A percentile compares a stretch with the other conserved stretches of the same genome.
These are phyloP conservation scores for Apistogramma diplotaenia DNA, from an alignment of 2,113 vertebrate species.

Conservation along the genomic window DNA sequence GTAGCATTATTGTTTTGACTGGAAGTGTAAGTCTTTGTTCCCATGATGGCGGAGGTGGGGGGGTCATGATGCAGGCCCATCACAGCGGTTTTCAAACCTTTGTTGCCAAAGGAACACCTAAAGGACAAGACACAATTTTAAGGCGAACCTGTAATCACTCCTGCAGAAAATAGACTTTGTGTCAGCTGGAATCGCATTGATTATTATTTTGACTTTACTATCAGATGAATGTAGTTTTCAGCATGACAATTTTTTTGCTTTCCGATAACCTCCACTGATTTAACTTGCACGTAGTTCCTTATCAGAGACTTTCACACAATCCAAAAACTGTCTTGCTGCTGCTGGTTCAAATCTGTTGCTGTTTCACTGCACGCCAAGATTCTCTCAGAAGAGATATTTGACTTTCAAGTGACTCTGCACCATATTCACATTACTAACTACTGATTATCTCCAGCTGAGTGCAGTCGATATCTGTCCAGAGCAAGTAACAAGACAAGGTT, in stretches of 20 bases:
- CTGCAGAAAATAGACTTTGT: neutral
- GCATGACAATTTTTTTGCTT: neutral
- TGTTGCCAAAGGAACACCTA: neutral
- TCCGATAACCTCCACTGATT: neutral
- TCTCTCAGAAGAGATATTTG: neutral
- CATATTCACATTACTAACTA: too few species aligned
- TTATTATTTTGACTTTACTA: neutral
- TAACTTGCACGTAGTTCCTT: neutral
- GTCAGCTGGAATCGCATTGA: neutral
- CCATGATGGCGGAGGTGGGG: neutral
- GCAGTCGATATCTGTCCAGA: neutral
- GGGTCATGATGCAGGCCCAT: neutral
- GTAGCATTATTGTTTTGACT: neutral
- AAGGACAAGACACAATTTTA: neutral
- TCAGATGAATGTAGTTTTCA: neutral
- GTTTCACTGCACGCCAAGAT: neutral
- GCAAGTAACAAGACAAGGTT: neutral
- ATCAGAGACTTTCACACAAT: neutral
- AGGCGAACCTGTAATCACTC: neutral
- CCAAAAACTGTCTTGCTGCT: neutral
- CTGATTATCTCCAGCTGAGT: neutral
- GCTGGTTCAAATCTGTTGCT: neutral
- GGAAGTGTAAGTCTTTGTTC: neutral
- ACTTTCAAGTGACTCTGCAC: neutral
- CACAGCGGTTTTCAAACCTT: neutral